Evolutionary conservation across 2,113 vertebrate species (phyloP).

Genomic region (Arothron firmamentum): DNA sequence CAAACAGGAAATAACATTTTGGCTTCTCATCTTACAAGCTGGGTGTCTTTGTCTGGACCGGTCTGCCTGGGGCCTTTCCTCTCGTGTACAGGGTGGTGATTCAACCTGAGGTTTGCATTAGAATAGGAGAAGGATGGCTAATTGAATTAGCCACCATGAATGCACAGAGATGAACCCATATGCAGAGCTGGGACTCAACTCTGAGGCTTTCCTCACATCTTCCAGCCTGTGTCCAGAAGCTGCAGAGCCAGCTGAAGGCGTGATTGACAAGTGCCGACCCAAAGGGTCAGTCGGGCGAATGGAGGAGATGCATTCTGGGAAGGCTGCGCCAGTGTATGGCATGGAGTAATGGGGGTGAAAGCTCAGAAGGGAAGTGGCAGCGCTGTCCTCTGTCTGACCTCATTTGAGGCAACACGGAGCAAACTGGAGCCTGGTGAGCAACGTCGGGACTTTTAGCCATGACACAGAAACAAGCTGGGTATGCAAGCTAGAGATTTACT

Average conservation of each 20-base stretch:
- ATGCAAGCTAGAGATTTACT: not conserved
- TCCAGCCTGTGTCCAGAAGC: slow-evolving; percentile 65
- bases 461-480: slow-evolving; percentile 24
- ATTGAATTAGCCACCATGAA: slow-evolving; percentile 80
- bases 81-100: slow-evolving; percentile 66
- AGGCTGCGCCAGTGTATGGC: slow-evolving; percentile 34
- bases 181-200: slow-evolving; percentile 66
- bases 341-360: slow-evolving; percentile 31
- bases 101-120: slow-evolving; percentile 80
- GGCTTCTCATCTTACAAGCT: slow-evolving; percentile 38
- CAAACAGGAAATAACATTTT: slow-evolving; percentile 36
- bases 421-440: slow-evolving; percentile 42
- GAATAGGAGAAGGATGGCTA: slow-evolving; percentile 76
- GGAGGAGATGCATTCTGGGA: slow-evolving; percentile 75
- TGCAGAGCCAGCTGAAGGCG: slow-evolving; percentile 65
- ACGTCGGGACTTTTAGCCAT: slow-evolving; percentile 33
- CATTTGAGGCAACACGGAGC: slow-evolving; percentile 35
- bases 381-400: slow-evolving; percentile 73
- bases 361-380: slow-evolving; percentile 47
- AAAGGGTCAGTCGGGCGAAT: slow-evolving; percentile 59
- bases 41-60: slow-evolving; percentile 49
- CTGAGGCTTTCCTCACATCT: slow-evolving; percentile 70
- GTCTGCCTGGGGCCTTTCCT: slow-evolving; percentile 67
- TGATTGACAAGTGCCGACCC: slow-evolving; percentile 78
- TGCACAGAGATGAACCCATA: slow-evolving; percentile 79